A percentile compares a stretch with the other conserved stretches of the same genome.
phyloP scores from a whole-genome alignment of 2,113 vertebrate species.

The Barnardius zonarius region DNA sequence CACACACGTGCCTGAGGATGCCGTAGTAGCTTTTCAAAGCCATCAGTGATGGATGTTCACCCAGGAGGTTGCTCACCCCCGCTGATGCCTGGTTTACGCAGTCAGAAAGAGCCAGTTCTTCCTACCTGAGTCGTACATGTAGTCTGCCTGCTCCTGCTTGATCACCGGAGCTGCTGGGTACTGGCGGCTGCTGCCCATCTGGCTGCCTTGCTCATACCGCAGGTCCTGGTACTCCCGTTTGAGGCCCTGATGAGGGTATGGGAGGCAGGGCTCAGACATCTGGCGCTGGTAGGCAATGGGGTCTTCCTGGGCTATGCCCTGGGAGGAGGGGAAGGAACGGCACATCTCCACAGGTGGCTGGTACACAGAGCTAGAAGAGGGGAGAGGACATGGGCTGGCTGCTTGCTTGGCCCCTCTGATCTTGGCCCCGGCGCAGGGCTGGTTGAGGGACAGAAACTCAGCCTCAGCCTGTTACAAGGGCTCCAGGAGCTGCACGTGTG shows the following conservation, averaged over 20 bases:
- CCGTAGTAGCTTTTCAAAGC: neutral
- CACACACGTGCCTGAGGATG: fast-evolving
- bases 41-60: neutral
- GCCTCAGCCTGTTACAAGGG: neutral
- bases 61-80: neutral
- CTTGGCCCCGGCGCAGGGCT: neutral
- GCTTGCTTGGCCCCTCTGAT: neutral
- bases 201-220: slow-evolving; percentile 77
- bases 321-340: slow-evolving; percentile 81
- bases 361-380: slow-evolving; percentile 76
- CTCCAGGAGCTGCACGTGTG: fast-evolving
- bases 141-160: slow-evolving; percentile 94
- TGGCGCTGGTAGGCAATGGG: slow-evolving; percentile 79
- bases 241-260: slow-evolving; percentile 87
- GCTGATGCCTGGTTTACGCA: fast-evolving
- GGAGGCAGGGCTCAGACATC: slow-evolving; percentile 84
- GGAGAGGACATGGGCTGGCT: neutral
- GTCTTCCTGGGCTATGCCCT: slow-evolving; percentile 80
- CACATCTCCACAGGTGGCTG: slow-evolving; percentile 83
- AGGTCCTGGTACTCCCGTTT: slow-evolving; percentile 92
- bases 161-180: slow-evolving; percentile 86
- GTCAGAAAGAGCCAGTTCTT: neutral
- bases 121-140: slow-evolving; percentile 87
- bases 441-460: neutral
- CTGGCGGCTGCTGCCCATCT: slow-evolving; percentile 68